These are phyloP conservation scores for Anastrepha obliqua DNA, from an alignment of 1,140 invertebrate genomes.

Conservation along the genomic window DNA sequence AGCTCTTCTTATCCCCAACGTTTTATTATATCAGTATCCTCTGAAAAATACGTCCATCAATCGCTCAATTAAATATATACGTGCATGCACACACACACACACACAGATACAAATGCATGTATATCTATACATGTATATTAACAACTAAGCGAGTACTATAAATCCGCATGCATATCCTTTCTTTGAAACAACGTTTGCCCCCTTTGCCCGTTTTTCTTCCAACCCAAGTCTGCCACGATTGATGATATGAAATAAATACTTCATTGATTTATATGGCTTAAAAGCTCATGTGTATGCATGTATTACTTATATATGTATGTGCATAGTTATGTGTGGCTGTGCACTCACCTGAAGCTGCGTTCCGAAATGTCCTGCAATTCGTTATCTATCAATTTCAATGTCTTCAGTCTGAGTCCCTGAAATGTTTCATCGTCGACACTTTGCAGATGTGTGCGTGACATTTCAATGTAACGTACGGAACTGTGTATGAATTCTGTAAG, in stretches of 20 bases:
- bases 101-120: background rate
- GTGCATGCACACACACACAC: background rate
- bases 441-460: constrained; percentile 76
- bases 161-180: too few species aligned
- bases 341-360: constrained; percentile 72
- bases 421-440: constrained; percentile 76
- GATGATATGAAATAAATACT: constrained; percentile 47
- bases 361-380: constrained; percentile 75
- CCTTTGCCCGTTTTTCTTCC: background rate
- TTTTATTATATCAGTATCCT: background rate
- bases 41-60: background rate
- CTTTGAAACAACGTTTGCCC: too few species aligned
- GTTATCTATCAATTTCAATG: constrained; percentile 77
- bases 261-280: constrained; percentile 24
- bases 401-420: constrained; percentile 75
- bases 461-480: constrained; percentile 76
- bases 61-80: background rate
- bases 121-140: background rate
- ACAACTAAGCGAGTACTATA: too few species aligned
- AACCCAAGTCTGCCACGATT: constrained; percentile 36
- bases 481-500: constrained; percentile 75
- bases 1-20: too few species aligned
- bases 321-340: constrained; percentile 17
- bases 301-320: background rate
- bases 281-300: constrained; percentile 6